Evolutionary conservation across 2,888 invertebrate genomes (phyloP).

Genomic region (Drosophila barbarae): DNA sequence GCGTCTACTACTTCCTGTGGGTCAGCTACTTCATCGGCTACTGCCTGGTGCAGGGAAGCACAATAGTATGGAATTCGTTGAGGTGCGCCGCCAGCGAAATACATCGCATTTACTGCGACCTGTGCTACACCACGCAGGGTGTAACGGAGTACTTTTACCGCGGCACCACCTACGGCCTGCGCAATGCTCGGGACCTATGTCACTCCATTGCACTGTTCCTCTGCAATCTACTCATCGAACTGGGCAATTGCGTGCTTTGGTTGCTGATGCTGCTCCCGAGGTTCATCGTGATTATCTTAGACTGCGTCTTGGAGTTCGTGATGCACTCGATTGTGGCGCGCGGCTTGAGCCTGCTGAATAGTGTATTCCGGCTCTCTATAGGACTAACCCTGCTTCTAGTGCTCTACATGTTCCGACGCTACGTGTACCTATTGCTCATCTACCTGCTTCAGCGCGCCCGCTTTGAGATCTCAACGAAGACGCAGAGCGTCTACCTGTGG

Average conservation of each 20-base stretch:
- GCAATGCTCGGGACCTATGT: background rate
- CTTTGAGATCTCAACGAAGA: constrained; percentile 7
- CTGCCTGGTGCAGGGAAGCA: constrained; percentile 39
- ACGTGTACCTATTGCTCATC: constrained; percentile 30
- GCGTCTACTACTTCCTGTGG: constrained; percentile 47
- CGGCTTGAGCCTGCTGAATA: constrained; percentile 43
- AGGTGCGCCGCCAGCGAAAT: constrained; percentile 2
- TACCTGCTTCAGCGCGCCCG: constrained; percentile 18
- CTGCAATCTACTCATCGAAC: constrained; percentile 36
- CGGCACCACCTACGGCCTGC: constrained; percentile 34
- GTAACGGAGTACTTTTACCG: constrained; percentile 34
- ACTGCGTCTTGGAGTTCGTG: constrained; percentile 32
- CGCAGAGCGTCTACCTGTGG: constrained; percentile 10
- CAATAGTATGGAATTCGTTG: constrained; percentile 23
- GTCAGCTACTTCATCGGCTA: constrained; percentile 50
- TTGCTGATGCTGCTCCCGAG: constrained; percentile 51
- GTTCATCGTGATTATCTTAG: constrained; percentile 33
- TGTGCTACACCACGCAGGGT: constrained; percentile 6
- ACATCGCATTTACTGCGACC: constrained; percentile 4
- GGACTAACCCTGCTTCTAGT: constrained; percentile 45
- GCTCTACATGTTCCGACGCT: constrained; percentile 50
- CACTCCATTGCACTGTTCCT: constrained; percentile 13
- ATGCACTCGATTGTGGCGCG: constrained; percentile 21
- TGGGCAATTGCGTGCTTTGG: constrained; percentile 50
- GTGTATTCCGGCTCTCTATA: constrained; percentile 42